Evolutionary conservation across 2,113 vertebrate species (phyloP), one percentile per base, ranked within the genome.

Genomic region (Pyrgilauda ruficollis): DNA sequence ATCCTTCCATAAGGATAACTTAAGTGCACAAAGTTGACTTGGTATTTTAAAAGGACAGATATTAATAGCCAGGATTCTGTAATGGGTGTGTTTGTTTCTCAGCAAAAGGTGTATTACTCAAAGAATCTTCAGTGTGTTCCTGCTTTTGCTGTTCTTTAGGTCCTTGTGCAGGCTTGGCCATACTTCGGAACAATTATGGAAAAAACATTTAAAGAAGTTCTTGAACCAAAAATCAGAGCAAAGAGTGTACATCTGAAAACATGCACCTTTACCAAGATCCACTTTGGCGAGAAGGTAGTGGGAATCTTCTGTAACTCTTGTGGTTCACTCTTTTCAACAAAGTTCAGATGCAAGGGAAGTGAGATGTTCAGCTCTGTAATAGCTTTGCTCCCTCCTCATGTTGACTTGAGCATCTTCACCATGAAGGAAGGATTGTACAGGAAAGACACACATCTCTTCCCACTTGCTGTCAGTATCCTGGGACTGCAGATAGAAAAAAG

Each of bases 171-270:
- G 97, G 98, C 98, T 67, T 99, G 99, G 99, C 99, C 99, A 6
- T 99, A 99, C 95, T 98, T 99, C 7, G 99, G 98, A 68, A 98
- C 98, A 89, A 98, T 98, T 88, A 98, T 99, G 99, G 99, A 99
- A 73, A 99, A 98, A 90, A 96, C 99, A 9, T 97, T 99, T 46
- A 98, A 98, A 86, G 98, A 98, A 81, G 98, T 97, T 41, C 97
- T 99, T 39, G 98, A 99, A 87, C 96, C 97, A 4, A 92, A 98
- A 49, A 97, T 99, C 96, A 97, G 98, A 94, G 90, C 96, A n/a
- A 99, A 99, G 94, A 99, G 93, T 12, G 17, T 85, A 3, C 98
- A 98, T 46, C 98, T 99, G 81, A 98, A 98, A 95, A 99, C 98
- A 5, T 99, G 99, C 96, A 96, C 97, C 35, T 99, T 99, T 64